Evolutionary conservation across 2,113 vertebrate genomes (phyloP).

Genomic region (Cyanistes caeruleus): DNA sequence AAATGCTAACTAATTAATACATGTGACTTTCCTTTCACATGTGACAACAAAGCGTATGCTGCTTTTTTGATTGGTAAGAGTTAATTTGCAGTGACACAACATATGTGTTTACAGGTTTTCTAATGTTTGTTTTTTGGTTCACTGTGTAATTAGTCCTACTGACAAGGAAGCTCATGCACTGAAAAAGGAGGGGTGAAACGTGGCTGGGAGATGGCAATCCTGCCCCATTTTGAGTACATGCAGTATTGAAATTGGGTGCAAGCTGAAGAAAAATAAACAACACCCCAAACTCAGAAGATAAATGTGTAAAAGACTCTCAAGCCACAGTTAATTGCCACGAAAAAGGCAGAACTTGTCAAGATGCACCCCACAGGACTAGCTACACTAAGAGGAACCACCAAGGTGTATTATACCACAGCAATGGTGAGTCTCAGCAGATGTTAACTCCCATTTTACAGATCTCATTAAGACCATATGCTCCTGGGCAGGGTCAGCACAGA

Average conservation of each 20-base stretch:
- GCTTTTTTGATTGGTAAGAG: conserved; percentile 56
- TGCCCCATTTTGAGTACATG: not conserved
- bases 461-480: not conserved
- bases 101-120: conserved; percentile 56
- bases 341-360: not conserved
- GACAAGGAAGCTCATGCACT: conserved; percentile 17
- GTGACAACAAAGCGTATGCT: conserved; percentile 61
- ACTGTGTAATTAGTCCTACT: conserved; percentile 50
- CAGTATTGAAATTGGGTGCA: not conserved
- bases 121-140: conserved; percentile 43
- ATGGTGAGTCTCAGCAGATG: not conserved
- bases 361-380: not conserved
- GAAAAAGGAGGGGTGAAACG: not conserved
- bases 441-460: not conserved
- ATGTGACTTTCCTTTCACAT: conserved; percentile 54
- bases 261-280: not conserved
- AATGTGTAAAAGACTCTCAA: not conserved
- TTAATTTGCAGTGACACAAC: conserved; percentile 70
- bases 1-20: conserved; percentile 59
- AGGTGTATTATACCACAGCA: not conserved
- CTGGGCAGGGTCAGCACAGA: not conserved
- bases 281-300: not conserved
- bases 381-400: not conserved
- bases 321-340: not conserved
- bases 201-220: not conserved